These are phyloP conservation scores for Ctenicera cuprea DNA, from an alignment of 2,888 invertebrate genomes.

Conservation along the genomic window DNA sequence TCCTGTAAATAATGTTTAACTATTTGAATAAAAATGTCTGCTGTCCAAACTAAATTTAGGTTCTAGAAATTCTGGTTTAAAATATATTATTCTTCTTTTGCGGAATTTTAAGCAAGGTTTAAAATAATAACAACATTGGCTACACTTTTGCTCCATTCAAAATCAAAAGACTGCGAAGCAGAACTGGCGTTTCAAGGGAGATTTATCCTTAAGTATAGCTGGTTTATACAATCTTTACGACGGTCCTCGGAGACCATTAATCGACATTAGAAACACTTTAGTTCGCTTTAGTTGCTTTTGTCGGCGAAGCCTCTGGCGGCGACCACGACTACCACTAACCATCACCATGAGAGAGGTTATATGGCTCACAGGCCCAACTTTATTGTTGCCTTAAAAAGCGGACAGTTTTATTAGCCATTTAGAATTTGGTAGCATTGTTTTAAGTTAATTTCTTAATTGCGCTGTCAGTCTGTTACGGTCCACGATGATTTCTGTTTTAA, in stretches of 20 bases:
- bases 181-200: conserved; percentile 46
- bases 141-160: conserved; percentile 37
- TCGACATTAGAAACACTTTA: conserved; percentile 70
- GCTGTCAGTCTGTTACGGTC: conserved; percentile 28
- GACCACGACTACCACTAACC: conserved; percentile 60
- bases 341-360: conserved; percentile 49
- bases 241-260: conserved; percentile 64
- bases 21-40: no score
- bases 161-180: conserved; percentile 45
- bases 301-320: conserved; percentile 63
- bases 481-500: conserved; percentile 27
- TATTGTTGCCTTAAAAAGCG: conserved; percentile 56
- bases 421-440: conserved; percentile 60
- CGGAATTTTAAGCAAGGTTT: neutral
- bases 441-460: conserved; percentile 60
- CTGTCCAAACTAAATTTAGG: no score
- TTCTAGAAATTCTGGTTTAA: no score
- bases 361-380: conserved; percentile 44
- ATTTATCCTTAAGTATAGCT: conserved; percentile 56
- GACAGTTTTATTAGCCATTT: conserved; percentile 60
- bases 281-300: conserved; percentile 67
- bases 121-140: conserved; percentile 22
- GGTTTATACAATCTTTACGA: conserved; percentile 61
- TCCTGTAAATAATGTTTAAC: no score
- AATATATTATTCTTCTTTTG: neutral